A percentile compares a stretch with the other conserved stretches of the same genome.
Evolutionary conservation across 2,888 invertebrate genomes (phyloP).

Genomic region (Diplazon laetatorius): DNA sequence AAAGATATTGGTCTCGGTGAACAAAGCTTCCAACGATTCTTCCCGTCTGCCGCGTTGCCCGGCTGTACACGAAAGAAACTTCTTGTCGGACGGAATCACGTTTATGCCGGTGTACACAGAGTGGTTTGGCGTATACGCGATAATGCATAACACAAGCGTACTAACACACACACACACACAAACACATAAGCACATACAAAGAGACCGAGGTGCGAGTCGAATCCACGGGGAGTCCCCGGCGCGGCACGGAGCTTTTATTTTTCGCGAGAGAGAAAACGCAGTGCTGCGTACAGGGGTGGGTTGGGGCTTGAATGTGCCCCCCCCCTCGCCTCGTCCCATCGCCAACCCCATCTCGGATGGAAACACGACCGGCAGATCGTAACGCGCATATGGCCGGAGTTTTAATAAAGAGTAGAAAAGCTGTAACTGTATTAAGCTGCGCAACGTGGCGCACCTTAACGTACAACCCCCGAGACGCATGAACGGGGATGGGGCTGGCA

Average conservation of each 20-base stretch:
- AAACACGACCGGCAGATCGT: slow-evolving; percentile 60
- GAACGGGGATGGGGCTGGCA: slow-evolving; percentile 55
- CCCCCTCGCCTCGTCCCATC: too few relatives aligned
- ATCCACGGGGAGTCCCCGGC: slow-evolving; percentile 52
- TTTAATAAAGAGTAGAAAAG: slow-evolving; percentile 66
- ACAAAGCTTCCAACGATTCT: slow-evolving; percentile 44
- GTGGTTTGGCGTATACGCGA: slow-evolving; percentile 51
- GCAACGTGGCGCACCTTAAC: slow-evolving; percentile 37
- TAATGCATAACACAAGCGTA: too few relatives aligned
- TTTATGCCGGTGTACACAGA: slow-evolving; percentile 23
- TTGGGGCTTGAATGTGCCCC: too few relatives aligned
- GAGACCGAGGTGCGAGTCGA: slow-evolving; percentile 34
- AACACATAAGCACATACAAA: too few relatives aligned
- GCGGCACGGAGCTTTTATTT: slow-evolving; percentile 50
- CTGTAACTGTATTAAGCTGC: slow-evolving; percentile 64
- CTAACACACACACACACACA: not conserved
- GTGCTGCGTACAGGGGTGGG: slow-evolving; percentile 4
- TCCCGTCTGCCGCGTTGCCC: not conserved
- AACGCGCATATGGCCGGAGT: slow-evolving; percentile 65
- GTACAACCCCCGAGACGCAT: slow-evolving; percentile 42
- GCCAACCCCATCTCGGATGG: slow-evolving; percentile 21
- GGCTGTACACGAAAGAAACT: not conserved
- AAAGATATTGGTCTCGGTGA: slow-evolving; percentile 50
- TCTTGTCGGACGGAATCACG: slow-evolving; percentile 14
- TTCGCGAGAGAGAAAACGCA: slow-evolving; percentile 39